These are phyloP conservation scores for Embiotoca jacksoni DNA, from an alignment of 2,113 vertebrate genomes.

Conservation along the genomic window DNA sequence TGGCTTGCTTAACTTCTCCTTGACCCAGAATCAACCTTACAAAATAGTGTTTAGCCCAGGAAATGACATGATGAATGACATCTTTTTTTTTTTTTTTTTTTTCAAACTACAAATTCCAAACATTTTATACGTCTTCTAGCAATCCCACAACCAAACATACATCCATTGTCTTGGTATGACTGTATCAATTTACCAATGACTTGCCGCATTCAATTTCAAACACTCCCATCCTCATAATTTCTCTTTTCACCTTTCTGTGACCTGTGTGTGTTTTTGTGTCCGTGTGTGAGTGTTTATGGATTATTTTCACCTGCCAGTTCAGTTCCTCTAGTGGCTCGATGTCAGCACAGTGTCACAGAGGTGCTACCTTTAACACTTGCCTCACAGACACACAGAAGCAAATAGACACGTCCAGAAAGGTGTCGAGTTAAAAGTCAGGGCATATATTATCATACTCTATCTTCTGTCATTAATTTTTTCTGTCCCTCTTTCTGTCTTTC, in stretches of 20 bases:
- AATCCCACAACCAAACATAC: background rate
- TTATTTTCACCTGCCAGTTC: conserved; percentile 45
- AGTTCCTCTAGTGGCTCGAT: conserved; percentile 24
- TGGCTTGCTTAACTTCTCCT: conserved; percentile 54
- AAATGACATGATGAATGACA: conserved; percentile 19
- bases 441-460: conserved; percentile 24
- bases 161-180: conserved; percentile 2
- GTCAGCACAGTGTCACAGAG: conserved; percentile 55
- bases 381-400: conserved; percentile 12
- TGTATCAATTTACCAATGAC: conserved; percentile 12
- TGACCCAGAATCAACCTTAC: conserved; percentile 41
- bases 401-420: conserved; percentile 17
- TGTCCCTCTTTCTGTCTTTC: background rate
- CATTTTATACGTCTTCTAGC: conserved; percentile 18
- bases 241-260: conserved; percentile 44
- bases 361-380: conserved; percentile 49
- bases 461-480: conserved; percentile 24
- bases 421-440: conserved; percentile 36
- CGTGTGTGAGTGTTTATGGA: conserved; percentile 17
- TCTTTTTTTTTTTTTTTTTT: background rate
- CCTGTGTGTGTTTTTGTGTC: conserved; percentile 18
- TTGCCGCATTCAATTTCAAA: conserved; percentile 24
- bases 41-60: conserved; percentile 10
- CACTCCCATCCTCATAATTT: conserved; percentile 6
- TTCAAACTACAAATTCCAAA: background rate